Conservation (phyloP, 2,113 vertebrate species). For the Catharus minimus region DNA sequence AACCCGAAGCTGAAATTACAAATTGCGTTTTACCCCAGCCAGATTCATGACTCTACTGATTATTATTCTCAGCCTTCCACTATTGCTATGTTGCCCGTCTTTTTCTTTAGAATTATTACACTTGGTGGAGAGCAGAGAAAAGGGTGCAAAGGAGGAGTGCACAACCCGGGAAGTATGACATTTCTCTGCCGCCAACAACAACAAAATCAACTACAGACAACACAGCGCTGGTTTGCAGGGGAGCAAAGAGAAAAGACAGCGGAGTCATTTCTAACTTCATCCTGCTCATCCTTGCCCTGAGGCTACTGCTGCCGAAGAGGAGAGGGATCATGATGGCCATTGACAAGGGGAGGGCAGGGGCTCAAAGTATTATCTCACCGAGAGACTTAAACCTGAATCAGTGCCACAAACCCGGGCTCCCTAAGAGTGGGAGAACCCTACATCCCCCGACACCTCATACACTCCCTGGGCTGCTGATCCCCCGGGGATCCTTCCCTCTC, state of each 20-base stretch:
- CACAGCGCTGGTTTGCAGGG: constrained; percentile 81
- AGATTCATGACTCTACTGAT: constrained; percentile 78
- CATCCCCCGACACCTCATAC: constrained; percentile 16
- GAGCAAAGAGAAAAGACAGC: constrained; percentile 81
- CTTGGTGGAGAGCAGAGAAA: constrained; percentile 77
- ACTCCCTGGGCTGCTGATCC: constrained; percentile 35
- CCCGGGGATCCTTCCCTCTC: constrained; percentile 35
- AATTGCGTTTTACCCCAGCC: constrained; percentile 73
- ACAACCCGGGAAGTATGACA: constrained; percentile 59
- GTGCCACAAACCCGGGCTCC: constrained; percentile 12
- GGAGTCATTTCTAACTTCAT: constrained; percentile 81
- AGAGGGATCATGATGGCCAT: constrained; percentile 76
- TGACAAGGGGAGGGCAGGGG: not conserved
- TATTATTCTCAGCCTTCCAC: constrained; percentile 78
- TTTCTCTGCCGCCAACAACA: constrained; percentile 77
- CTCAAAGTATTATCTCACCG: constrained; percentile 5
- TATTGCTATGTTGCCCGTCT: constrained; percentile 82
- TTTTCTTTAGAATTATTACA: constrained; percentile 55
- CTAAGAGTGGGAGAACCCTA: not conserved
- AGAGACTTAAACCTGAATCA: constrained; percentile 14
- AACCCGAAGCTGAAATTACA: constrained; percentile 76
- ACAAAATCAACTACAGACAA: constrained; percentile 79
- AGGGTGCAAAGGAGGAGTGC: constrained; percentile 69
- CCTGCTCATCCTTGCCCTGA: constrained; percentile 68
- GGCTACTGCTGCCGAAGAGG: constrained; percentile 67